Evolutionary conservation across 2,113 vertebrate genomes (phyloP).

Genomic region (Carassius auratus): DNA sequence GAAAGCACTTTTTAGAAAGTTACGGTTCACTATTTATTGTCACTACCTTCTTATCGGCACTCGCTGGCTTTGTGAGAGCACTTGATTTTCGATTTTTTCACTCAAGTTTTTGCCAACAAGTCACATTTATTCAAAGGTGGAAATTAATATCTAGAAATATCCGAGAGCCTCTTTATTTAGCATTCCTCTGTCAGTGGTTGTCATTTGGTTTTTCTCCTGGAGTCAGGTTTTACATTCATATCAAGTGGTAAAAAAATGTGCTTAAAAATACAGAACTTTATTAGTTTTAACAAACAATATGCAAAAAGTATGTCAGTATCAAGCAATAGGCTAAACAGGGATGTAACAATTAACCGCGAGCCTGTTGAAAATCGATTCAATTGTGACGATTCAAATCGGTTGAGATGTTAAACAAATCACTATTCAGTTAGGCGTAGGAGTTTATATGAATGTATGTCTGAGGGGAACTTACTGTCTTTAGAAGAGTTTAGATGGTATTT

Average conservation of each 20-base stretch:
- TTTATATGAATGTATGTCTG: too few species aligned
- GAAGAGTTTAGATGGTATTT: too few species aligned
- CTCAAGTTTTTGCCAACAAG: not conserved
- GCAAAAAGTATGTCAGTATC: too few species aligned
- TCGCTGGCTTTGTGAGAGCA: slow-evolving; percentile 23
- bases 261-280: slow-evolving; percentile 79
- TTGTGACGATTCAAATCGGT: too few species aligned
- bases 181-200: not conserved
- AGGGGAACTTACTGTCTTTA: too few species aligned
- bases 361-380: too few species aligned
- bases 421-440: too few species aligned
- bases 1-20: slow-evolving; percentile 1
- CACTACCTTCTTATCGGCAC: not conserved
- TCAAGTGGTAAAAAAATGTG: not conserved
- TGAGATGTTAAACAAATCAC: too few species aligned
- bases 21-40: slow-evolving; percentile 26
- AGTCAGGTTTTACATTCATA: not conserved
- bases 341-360: too few species aligned
- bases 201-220: not conserved
- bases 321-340: too few species aligned
- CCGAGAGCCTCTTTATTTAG: not conserved
- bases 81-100: slow-evolving; percentile 69
- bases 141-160: not conserved
- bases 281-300: too few species aligned
- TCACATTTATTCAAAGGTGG: not conserved